These are phyloP conservation scores for Heteromormyrus szaboi DNA, from an alignment of 2,797 vertebrate species.

Conservation along the genomic window DNA sequence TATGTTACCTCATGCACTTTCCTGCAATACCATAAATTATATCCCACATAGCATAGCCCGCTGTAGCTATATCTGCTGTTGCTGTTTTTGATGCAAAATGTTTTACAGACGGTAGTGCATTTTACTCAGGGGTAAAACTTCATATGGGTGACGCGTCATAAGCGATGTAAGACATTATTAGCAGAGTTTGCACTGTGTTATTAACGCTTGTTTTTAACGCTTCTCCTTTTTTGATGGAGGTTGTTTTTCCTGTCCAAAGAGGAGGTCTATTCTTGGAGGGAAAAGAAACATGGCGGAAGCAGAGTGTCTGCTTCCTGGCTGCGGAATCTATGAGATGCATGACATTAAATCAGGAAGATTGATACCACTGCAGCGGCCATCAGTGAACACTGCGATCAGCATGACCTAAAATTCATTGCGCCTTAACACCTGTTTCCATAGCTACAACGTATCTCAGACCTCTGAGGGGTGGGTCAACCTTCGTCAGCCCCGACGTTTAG, in stretches of 20 bases:
- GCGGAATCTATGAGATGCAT: conserved; percentile 6
- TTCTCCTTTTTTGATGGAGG: not conserved
- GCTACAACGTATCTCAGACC: conserved; percentile 70
- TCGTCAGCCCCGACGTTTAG: conserved; percentile 65
- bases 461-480: conserved; percentile 60
- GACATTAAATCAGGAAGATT: conserved; percentile 46
- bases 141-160: not conserved
- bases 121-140: not conserved
- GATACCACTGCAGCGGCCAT: conserved; percentile 45
- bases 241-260: not conserved
- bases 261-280: not conserved
- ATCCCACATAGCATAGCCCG: not conserved
- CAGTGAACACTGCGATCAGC: conserved; percentile 52
- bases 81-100: not conserved
- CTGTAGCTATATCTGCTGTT: not conserved
- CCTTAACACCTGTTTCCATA: conserved; percentile 77
- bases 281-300: not conserved
- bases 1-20: conserved; percentile 5
- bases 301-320: not conserved
- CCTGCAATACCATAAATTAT: conserved; percentile 7
- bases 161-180: not conserved
- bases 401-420: conserved; percentile 68
- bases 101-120: not conserved
- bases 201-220: not conserved
- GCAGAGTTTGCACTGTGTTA: not conserved